These are phyloP conservation scores for Eupithecia subfuscata DNA, from an alignment of 2,888 invertebrate genomes.

Conservation along the genomic window DNA sequence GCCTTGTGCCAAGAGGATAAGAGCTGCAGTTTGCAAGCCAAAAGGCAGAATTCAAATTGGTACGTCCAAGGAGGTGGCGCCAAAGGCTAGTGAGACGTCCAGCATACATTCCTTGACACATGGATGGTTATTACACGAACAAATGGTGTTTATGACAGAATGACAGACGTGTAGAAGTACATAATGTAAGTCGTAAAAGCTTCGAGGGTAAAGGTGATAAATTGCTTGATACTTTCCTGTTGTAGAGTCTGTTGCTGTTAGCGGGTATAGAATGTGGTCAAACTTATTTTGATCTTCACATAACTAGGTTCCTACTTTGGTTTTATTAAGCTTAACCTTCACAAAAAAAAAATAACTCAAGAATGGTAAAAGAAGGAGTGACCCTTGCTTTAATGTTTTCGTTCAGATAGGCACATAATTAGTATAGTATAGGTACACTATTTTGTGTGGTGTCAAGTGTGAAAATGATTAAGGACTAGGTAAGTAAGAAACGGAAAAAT, in stretches of 20 bases:
- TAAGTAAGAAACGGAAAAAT: not conserved
- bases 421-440: too few species aligned
- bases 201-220: constrained; percentile 40
- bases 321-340: not conserved
- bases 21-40: constrained; percentile 17
- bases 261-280: not conserved
- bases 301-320: not conserved
- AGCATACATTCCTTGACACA: constrained; percentile 56
- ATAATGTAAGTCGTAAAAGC: constrained; percentile 37
- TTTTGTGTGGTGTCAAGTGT: too few species aligned
- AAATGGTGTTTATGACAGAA: constrained; percentile 56
- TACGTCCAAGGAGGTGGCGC: constrained; percentile 66
- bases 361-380: not conserved
- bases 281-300: not conserved
- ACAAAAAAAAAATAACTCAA: not conserved
- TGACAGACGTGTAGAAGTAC: constrained; percentile 46
- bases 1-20: constrained; percentile 37
- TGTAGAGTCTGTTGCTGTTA: constrained; percentile 2
- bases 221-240: constrained; percentile 37
- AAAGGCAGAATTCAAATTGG: constrained; percentile 48
- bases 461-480: not conserved
- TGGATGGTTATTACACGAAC: constrained; percentile 54
- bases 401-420: too few species aligned
- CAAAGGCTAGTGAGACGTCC: constrained; percentile 61
- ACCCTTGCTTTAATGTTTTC: not conserved